These are phyloP conservation scores for Dasypogon diadema DNA, from an alignment of 2,888 invertebrate species.

Conservation along the genomic window DNA sequence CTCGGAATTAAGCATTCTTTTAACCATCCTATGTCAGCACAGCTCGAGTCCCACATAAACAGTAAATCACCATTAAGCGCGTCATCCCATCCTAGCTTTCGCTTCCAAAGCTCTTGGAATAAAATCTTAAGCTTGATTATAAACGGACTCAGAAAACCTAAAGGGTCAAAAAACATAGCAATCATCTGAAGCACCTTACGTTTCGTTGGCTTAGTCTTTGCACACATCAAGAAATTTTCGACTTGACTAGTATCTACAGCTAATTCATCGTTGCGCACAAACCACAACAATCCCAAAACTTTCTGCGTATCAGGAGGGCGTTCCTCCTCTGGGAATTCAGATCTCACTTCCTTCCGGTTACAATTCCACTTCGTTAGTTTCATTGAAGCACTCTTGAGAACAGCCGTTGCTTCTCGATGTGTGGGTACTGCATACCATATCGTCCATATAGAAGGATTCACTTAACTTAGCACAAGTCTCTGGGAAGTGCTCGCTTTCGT, in stretches of 20 bases:
- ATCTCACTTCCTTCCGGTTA: background rate
- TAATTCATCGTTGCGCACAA: slow-evolving; percentile 41
- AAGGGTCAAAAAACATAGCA: slow-evolving; percentile 38
- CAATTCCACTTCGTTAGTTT: slow-evolving; percentile 47
- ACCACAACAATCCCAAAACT: slow-evolving; percentile 41
- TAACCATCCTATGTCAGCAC: background rate
- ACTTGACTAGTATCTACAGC: slow-evolving; percentile 37
- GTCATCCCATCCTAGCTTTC: slow-evolving; percentile 44
- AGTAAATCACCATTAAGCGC: slow-evolving; percentile 18
- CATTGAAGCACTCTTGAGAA: slow-evolving; percentile 42
- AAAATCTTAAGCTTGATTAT: slow-evolving; percentile 40
- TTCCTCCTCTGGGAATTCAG: background rate
- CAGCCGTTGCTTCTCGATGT: slow-evolving; percentile 1
- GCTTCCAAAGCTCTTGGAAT: slow-evolving; percentile 40
- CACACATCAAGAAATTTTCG: background rate
- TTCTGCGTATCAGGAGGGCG: slow-evolving; percentile 5
- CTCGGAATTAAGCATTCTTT: no score
- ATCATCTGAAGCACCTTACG: slow-evolving; percentile 26
- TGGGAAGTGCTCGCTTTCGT: slow-evolving; percentile 4
- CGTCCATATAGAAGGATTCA: no score
- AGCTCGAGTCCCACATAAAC: slow-evolving; percentile 19
- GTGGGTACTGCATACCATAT: slow-evolving; percentile 5
- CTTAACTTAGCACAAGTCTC: slow-evolving; percentile 19
- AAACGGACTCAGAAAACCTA: slow-evolving; percentile 12
- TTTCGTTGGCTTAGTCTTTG: slow-evolving; percentile 1